Conservation (phyloP, 2,113 vertebrate species). For the Perca schrenkii region DNA sequence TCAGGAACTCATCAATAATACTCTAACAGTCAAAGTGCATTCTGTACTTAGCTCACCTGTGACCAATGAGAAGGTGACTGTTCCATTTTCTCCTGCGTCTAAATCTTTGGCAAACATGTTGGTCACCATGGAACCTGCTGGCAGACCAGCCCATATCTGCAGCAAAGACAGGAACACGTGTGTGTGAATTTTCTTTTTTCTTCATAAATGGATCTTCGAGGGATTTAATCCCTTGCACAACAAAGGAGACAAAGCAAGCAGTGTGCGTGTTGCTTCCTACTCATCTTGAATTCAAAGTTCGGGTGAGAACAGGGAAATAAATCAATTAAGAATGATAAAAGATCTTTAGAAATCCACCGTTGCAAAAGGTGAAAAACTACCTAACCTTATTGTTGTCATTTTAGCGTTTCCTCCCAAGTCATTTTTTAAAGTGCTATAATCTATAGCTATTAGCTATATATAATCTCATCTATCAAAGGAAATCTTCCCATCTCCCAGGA, state of each 20-base stretch:
- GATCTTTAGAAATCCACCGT: neutral
- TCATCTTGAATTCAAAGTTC: neutral
- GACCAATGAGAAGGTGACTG: constrained; percentile 85
- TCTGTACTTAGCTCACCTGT: constrained; percentile 80
- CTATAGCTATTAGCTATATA: too few relatives aligned
- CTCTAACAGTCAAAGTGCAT: neutral
- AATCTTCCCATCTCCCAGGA: neutral
- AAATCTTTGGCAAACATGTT: constrained; percentile 92
- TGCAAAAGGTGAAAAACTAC: neutral
- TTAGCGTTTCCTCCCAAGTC: too few relatives aligned
- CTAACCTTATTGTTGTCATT: neutral
- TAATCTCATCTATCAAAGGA: too few relatives aligned
- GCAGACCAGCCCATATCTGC: constrained; percentile 89
- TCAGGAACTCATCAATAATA: neutral
- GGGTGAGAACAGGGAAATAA: neutral
- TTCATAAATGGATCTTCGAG: too few relatives aligned
- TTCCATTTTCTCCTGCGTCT: constrained; percentile 90
- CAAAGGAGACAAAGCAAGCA: too few relatives aligned
- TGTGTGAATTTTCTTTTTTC: too few relatives aligned
- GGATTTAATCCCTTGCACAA: too few relatives aligned
- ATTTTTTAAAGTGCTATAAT: neutral
- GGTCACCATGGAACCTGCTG: constrained; percentile 85
- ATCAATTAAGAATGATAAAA: neutral
- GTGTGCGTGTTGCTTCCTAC: too few relatives aligned
- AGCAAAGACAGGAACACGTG: constrained; percentile 3